Percentiles rank a stretch among this genome's conserved stretches.
Conservation (phyloP, 2,888 invertebrate species). For the Limnephilus lunatus region DNA sequence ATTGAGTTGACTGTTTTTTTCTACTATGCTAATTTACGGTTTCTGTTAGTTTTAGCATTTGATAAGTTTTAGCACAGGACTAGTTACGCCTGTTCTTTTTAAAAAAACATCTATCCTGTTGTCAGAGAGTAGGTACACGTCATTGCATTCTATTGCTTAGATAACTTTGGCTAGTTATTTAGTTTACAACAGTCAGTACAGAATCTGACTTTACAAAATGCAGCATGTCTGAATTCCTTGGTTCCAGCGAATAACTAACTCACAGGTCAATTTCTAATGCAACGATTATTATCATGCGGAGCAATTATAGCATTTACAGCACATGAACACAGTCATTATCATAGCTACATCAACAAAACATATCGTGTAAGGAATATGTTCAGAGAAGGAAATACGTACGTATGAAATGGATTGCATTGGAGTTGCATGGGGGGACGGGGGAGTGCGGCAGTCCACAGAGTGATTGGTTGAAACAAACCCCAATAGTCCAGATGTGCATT, state of each 20-base stretch:
- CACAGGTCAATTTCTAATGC: neutral
- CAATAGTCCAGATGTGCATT: too few relatives aligned
- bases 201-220: neutral
- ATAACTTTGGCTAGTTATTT: neutral
- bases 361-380: neutral
- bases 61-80: too few relatives aligned
- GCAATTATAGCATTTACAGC: neutral
- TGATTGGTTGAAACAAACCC: too few relatives aligned
- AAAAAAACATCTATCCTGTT: too few relatives aligned
- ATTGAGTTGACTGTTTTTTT: too few relatives aligned
- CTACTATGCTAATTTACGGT: too few relatives aligned
- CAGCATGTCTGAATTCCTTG: neutral
- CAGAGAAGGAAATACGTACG: neutral
- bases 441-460: neutral
- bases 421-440: neutral
- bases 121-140: too few relatives aligned
- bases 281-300: conserved; percentile 6
- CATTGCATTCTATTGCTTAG: too few relatives aligned
- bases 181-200: neutral
- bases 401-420: neutral
- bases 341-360: neutral
- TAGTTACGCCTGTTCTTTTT: too few relatives aligned
- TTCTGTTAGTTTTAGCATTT: too few relatives aligned
- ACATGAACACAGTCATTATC: conserved; percentile 10
- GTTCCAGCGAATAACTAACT: neutral